Conservation (phyloP, 2,113 vertebrate species). For the rat (Rattus norvegicus) region GRCr8 NC_086037.1:56638501-56639000, state of each 20-base stretch:
- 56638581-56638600: neutral
- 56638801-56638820: no score
- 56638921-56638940: neutral
- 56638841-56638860: neutral
- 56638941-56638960: neutral
- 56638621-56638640: neutral
- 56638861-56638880: neutral
- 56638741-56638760: neutral
- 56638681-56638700: neutral
- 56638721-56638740: neutral
- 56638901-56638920: neutral
- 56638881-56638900: neutral
- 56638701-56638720: neutral
- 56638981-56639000: neutral
- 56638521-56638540: no score
- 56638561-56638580: no score
- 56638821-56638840: neutral
- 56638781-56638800: neutral
- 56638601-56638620: neutral
- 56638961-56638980: neutral
- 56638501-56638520: no score
- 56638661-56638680: neutral
- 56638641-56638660: no score
- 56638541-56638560: no score
- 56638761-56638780: neutral